These are phyloP conservation scores for Crenichthys baileyi DNA, from an alignment of 2,797 vertebrate species.

Conservation along the genomic window DNA sequence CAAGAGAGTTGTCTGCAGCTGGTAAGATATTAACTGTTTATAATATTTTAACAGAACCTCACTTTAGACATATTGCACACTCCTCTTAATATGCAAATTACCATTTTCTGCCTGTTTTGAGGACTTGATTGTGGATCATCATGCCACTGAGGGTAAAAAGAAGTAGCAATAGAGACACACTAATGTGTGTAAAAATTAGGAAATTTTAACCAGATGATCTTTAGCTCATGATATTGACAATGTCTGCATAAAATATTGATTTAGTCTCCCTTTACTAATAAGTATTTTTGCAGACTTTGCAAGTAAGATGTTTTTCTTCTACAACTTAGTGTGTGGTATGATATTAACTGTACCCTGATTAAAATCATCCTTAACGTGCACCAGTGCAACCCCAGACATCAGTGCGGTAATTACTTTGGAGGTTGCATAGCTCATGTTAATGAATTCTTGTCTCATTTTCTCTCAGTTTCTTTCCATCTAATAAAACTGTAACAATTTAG, in stretches of 20 bases:
- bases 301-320: slow-evolving; percentile 9
- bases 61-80: neutral
- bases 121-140: neutral
- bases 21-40: neutral
- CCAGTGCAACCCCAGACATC: slow-evolving; percentile 20
- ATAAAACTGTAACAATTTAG: slow-evolving; percentile 67
- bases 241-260: slow-evolving; percentile 36
- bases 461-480: slow-evolving; percentile 62
- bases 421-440: slow-evolving; percentile 38
- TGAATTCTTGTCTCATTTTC: slow-evolving; percentile 42
- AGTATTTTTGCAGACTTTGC: slow-evolving; percentile 26
- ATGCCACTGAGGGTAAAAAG: neutral
- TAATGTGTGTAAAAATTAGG: neutral
- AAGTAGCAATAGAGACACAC: neutral
- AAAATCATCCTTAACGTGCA: slow-evolving; percentile 13
- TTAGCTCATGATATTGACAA: slow-evolving; percentile 7
- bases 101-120: neutral
- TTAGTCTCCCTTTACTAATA: slow-evolving; percentile 26
- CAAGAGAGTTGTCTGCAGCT: neutral
- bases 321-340: slow-evolving; percentile 11
- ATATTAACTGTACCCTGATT: slow-evolving; percentile 22
- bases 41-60: neutral
- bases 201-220: slow-evolving; percentile 1
- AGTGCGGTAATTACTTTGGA: slow-evolving; percentile 38
- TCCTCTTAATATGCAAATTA: neutral